Evolutionary conservation across 53 echinoderm and acorn worm genomes (phyloP).

Genomic region (Antedon mediterranea): DNA sequence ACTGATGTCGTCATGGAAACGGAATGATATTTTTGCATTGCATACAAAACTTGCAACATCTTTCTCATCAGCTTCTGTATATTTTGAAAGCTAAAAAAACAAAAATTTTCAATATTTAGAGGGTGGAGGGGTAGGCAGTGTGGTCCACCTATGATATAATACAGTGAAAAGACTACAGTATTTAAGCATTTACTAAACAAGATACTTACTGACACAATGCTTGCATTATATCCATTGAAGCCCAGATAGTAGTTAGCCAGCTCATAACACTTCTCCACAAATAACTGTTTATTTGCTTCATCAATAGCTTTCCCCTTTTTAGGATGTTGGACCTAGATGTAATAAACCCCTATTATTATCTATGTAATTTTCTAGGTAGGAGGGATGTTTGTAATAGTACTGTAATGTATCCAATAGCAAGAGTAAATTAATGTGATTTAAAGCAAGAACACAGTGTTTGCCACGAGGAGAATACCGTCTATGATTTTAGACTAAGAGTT

Average conservation of each 20-base stretch:
- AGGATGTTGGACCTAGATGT: constrained; percentile 12
- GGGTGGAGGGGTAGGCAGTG: too few species aligned
- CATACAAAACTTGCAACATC: constrained; percentile 31
- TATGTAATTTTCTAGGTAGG: too few species aligned
- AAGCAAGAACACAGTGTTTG: too few species aligned
- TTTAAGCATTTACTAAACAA: not conserved
- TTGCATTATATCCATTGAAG: constrained; percentile 36
- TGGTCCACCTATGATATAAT: too few species aligned
- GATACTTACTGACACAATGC: constrained; percentile 30
- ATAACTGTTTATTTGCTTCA: constrained; percentile 8
- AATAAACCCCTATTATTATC: too few species aligned
- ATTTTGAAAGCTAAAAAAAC: constrained; percentile 28
- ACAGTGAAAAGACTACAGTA: too few species aligned
- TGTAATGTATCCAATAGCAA: too few species aligned
- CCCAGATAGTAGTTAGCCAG: constrained; percentile 43
- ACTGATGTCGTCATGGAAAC: constrained; percentile 5
- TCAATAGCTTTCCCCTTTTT: constrained; percentile 6
- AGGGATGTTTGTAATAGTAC: too few species aligned
- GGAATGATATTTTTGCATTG: constrained; percentile 19
- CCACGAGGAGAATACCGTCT: too few species aligned
- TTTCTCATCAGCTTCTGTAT: constrained; percentile 22
- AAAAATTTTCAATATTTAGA: too few species aligned
- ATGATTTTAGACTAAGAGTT: too few species aligned
- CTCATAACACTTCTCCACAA: constrained; percentile 27
- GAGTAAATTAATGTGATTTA: too few species aligned